Conservation (phyloP, 2,113 vertebrate genomes). For the Cnemophilus loriae region DNA sequence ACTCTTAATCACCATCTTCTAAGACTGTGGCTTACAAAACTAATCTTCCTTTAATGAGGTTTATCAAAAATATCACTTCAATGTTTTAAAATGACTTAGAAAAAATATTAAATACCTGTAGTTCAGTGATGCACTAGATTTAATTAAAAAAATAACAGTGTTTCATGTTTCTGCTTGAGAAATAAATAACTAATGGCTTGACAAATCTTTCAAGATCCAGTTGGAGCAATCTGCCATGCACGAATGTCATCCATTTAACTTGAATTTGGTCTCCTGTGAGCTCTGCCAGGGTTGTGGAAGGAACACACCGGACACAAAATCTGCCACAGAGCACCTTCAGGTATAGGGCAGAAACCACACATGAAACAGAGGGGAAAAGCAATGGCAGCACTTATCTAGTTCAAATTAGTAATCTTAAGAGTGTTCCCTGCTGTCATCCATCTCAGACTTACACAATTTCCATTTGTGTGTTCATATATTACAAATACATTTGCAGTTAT, state of each 20-base stretch:
- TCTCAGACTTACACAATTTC: background rate
- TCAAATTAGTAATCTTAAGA: background rate
- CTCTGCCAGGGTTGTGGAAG: background rate
- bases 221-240: background rate
- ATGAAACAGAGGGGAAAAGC: background rate
- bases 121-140: background rate
- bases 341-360: background rate
- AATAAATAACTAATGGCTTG: background rate
- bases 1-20: background rate
- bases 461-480: background rate
- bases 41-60: background rate
- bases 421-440: background rate
- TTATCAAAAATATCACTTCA: background rate
- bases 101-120: background rate
- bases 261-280: fast-evolving
- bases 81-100: background rate
- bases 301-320: fast-evolving
- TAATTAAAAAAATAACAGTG: background rate
- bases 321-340: background rate
- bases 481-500: background rate
- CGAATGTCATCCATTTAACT: background rate
- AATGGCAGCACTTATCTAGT: background rate
- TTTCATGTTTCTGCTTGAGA: background rate
- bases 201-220: background rate
- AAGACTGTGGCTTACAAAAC: background rate